Percentiles rank a stretch among this genome's conserved stretches.
phyloP scores from a whole-genome alignment of 2,113 vertebrate genomes.

The Xiphophorus couchianus region DNA sequence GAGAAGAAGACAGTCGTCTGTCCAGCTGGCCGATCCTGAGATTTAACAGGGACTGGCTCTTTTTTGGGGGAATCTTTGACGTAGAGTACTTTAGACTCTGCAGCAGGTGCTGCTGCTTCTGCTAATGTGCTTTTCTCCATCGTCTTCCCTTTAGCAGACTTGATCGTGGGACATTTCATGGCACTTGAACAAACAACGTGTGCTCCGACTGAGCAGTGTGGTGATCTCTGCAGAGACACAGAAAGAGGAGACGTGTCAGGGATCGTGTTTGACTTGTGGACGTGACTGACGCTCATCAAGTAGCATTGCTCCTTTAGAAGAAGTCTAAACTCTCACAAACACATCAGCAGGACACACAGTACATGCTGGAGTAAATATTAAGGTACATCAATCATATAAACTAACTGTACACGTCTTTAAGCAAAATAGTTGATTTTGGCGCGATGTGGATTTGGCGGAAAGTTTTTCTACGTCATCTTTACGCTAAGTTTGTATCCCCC shows the following conservation, averaged over 20 bases:
- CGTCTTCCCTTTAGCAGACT: slow-evolving; percentile 17
- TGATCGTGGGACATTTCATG: slow-evolving; percentile 62
- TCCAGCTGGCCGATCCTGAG: slow-evolving; percentile 9
- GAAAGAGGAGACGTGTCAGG: not conserved
- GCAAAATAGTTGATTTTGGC: slow-evolving; percentile 46
- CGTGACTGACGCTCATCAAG: not conserved
- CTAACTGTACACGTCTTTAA: not conserved
- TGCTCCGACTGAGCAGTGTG: not conserved
- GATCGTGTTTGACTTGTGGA: not conserved
- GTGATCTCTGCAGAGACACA: slow-evolving; percentile 24
- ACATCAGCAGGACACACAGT: not conserved
- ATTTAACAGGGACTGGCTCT: slow-evolving; percentile 37
- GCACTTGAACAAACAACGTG: not conserved
- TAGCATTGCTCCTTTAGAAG: not conserved
- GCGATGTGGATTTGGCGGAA: slow-evolving; percentile 61
- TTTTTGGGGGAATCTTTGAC: slow-evolving; percentile 56
- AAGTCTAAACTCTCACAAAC: not conserved
- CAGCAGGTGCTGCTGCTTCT: not conserved
- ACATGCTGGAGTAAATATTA: not conserved
- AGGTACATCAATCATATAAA: not conserved
- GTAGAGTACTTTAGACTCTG: slow-evolving; percentile 12
- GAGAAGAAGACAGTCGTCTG: slow-evolving; percentile 8
- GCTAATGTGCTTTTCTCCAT: slow-evolving; percentile 33
- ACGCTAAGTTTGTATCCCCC: not conserved
- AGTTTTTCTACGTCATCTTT: slow-evolving; percentile 10